Evolutionary conservation across 2,113 vertebrate genomes (phyloP).

Genomic region (Numenius arquata): DNA sequence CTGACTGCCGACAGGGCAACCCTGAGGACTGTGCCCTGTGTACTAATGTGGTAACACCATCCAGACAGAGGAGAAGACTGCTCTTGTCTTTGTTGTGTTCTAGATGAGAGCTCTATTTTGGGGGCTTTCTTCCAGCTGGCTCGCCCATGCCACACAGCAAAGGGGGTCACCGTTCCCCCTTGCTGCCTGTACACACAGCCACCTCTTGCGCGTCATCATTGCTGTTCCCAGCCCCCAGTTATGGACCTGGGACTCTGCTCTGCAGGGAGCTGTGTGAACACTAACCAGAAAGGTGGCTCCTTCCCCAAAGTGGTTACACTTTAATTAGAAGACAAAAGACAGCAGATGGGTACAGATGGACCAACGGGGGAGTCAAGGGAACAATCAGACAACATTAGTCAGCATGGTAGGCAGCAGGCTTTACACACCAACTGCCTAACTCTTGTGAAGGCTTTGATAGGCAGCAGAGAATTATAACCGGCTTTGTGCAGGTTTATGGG

Average conservation of each 20-base stretch:
- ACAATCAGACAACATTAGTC: constrained; percentile 65
- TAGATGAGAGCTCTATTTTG: neutral
- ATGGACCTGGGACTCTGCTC: neutral
- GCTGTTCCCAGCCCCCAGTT: neutral
- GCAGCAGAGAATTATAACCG: neutral
- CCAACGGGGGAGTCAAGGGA: constrained; percentile 57
- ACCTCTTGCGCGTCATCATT: neutral
- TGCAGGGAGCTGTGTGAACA: neutral
- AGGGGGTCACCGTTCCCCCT: neutral
- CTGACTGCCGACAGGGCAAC: neutral
- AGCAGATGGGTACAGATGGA: constrained; percentile 67
- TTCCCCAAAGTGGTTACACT: neutral
- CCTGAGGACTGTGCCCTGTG: neutral
- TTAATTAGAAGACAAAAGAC: constrained; percentile 55
- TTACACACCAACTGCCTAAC: constrained; percentile 51
- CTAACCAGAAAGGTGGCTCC: neutral
- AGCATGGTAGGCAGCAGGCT: constrained; percentile 57
- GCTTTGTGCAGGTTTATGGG: neutral
- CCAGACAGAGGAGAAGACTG: neutral
- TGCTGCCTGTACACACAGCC: neutral
- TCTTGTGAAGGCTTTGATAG: constrained; percentile 33
- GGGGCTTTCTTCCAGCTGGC: neutral
- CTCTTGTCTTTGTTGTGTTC: neutral
- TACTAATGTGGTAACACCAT: neutral
- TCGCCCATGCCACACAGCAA: accelerated